Conservation (phyloP, 2,113 vertebrate genomes). For the Romanogobio albipinnatus region DNA sequence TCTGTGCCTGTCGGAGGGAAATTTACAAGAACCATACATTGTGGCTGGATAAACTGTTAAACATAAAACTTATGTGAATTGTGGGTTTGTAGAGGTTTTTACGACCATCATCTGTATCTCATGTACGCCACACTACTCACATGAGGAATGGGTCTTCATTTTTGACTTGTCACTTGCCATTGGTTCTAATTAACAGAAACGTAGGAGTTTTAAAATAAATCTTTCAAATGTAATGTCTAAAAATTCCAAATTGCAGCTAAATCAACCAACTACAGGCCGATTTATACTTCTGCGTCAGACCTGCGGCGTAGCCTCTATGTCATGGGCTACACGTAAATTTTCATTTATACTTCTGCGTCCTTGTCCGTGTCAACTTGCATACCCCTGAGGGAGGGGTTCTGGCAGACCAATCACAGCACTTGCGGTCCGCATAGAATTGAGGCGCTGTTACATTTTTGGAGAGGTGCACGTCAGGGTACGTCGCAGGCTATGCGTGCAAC, state of each 20-base stretch:
- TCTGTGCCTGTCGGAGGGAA: neutral
- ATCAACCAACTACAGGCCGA: no score
- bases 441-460: no score
- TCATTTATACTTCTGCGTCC: no score
- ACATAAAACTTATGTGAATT: conserved; percentile 15
- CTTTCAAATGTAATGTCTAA: neutral
- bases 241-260: neutral
- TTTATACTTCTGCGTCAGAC: no score
- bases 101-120: conserved; percentile 18
- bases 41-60: neutral
- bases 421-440: no score
- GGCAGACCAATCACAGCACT: no score
- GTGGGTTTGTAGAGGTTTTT: neutral
- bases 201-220: neutral
- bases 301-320: no score
- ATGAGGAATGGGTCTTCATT: neutral
- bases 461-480: no score
- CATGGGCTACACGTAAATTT: no score
- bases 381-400: no score
- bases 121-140: neutral
- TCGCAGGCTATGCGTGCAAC: no score
- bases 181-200: neutral
- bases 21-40: conserved; percentile 16
- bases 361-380: no score
- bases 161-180: conserved; percentile 3